phyloP scores from a whole-genome alignment of 1,140 invertebrate genomes.

The Argopecten irradians region DNA sequence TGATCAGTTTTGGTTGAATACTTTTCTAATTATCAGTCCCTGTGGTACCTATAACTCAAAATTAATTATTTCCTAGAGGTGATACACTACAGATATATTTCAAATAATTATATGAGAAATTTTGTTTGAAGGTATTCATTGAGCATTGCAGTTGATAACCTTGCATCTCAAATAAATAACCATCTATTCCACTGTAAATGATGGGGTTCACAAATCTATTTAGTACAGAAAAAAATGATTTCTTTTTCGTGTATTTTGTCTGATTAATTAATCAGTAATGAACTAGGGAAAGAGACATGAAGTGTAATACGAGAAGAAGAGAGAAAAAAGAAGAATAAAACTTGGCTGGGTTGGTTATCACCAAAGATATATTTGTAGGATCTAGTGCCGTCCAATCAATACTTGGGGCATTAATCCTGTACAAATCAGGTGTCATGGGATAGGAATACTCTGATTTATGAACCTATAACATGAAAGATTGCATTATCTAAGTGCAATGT shows the following conservation, averaged over 20 bases:
- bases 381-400: background rate
- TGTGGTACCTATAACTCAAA: background rate
- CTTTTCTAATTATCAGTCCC: background rate
- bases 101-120: background rate
- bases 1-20: background rate
- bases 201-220: background rate
- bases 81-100: background rate
- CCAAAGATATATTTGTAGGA: background rate
- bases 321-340: background rate
- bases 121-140: background rate
- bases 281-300: background rate
- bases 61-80: background rate
- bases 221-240: background rate
- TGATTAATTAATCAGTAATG: background rate
- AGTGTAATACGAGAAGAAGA: background rate
- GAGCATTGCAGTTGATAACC: background rate
- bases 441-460: slow-evolving; percentile 1
- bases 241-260: background rate
- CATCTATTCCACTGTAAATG: background rate
- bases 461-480: background rate
- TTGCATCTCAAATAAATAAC: background rate
- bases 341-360: background rate
- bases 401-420: background rate
- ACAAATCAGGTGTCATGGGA: background rate
- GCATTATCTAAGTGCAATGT: background rate